Evolutionary conservation across 1,140 invertebrate genomes (phyloP).

Genomic region (Chironomus striatipennis): DNA sequence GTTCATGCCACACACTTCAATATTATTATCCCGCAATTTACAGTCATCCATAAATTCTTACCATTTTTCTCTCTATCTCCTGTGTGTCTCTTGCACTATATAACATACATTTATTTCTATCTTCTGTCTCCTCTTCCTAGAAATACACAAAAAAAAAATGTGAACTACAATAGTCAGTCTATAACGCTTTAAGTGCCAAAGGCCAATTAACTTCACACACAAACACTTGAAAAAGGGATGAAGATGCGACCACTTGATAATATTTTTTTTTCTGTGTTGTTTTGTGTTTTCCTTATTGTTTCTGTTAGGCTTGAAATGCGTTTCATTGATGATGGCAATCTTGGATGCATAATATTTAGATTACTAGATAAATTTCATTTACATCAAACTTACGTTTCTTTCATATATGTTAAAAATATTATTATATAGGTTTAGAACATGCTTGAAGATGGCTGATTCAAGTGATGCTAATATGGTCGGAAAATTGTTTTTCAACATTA

Average conservation of each 20-base stretch:
- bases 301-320: slow-evolving; percentile 25
- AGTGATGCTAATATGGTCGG: slow-evolving; percentile 82
- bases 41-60: not conserved
- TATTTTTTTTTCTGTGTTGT: slow-evolving; percentile 27
- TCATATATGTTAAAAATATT: too few relatives aligned
- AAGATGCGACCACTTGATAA: slow-evolving; percentile 28
- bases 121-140: too few relatives aligned
- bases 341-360: not conserved
- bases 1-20: not conserved
- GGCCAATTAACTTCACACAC: slow-evolving; percentile 16
- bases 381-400: slow-evolving; percentile 25
- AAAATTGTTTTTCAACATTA: slow-evolving; percentile 87
- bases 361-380: not conserved
- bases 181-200: not conserved
- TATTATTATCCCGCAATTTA: not conserved
- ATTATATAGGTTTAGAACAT: slow-evolving; percentile 77
- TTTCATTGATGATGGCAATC: not conserved
- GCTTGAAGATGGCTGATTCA: slow-evolving; percentile 76
- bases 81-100: too few relatives aligned
- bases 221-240: not conserved
- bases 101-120: too few relatives aligned
- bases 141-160: too few relatives aligned
- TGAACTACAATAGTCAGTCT: not conserved
- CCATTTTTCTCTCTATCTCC: not conserved
- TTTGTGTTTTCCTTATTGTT: slow-evolving; percentile 23